Evolutionary conservation across 1,140 invertebrate genomes (phyloP).

Genomic region (Drosophila paulistorum): DNA sequence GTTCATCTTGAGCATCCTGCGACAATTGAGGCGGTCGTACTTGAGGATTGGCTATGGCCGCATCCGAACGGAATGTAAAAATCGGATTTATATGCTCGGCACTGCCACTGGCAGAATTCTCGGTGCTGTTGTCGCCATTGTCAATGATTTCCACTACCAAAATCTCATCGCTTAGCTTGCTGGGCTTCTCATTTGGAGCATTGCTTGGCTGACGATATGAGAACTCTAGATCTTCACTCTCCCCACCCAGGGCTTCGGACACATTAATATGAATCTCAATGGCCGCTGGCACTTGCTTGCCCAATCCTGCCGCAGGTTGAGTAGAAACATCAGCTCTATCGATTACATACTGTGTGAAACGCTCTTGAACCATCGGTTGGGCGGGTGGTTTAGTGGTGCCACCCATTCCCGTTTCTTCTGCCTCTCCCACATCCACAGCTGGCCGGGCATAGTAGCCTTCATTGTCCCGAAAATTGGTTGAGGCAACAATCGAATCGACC

Average conservation of each 20-base stretch:
- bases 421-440: constrained; percentile 23
- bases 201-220: constrained; percentile 63
- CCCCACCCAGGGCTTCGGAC: constrained; percentile 74
- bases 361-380: constrained; percentile 36
- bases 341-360: constrained; percentile 78
- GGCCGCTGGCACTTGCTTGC: constrained; percentile 73
- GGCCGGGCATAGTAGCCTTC: constrained; percentile 59
- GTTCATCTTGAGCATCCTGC: constrained; percentile 55
- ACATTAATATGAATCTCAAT: constrained; percentile 82
- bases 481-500: constrained; percentile 74
- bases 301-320: constrained; percentile 53
- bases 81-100: constrained; percentile 56
- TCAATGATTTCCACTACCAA: constrained; percentile 81
- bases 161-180: constrained; percentile 67
- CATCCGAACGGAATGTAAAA: constrained; percentile 60
- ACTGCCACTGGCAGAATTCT: constrained; percentile 19
- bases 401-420: neutral
- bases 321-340: constrained; percentile 75
- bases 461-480: constrained; percentile 72
- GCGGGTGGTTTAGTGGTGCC: constrained; percentile 50
- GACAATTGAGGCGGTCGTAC: constrained; percentile 56
- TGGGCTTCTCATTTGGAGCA: constrained; percentile 17
- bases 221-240: constrained; percentile 78
- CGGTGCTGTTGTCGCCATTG: constrained; percentile 53
- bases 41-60: constrained; percentile 27